Evolutionary conservation across 2,888 invertebrate species (phyloP).

Genomic region (Capitulum mitella): DNA sequence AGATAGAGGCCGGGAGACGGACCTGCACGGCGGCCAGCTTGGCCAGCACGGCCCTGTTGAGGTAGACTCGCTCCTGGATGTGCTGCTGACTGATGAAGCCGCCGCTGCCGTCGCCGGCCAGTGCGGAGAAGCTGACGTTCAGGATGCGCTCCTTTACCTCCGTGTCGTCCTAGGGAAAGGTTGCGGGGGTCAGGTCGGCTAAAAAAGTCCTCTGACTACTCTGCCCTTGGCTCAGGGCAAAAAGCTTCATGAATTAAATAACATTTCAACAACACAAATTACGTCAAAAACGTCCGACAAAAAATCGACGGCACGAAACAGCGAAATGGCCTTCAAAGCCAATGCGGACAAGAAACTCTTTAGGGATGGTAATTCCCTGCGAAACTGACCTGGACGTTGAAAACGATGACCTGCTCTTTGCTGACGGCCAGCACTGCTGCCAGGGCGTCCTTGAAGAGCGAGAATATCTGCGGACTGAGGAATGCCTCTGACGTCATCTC

Average conservation of each 20-base stretch:
- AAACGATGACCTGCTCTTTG: slow-evolving; percentile 83
- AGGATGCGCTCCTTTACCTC: slow-evolving; percentile 79
- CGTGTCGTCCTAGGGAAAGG: slow-evolving; percentile 53
- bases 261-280: too few species aligned
- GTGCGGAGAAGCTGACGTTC: slow-evolving; percentile 89
- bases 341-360: too few species aligned
- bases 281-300: too few species aligned
- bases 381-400: slow-evolving; percentile 82
- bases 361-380: too few species aligned
- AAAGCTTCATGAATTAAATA: too few species aligned
- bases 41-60: slow-evolving; percentile 79
- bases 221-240: too few species aligned
- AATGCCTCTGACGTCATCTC: slow-evolving; percentile 91
- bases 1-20: too few species aligned
- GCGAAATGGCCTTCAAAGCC: too few species aligned
- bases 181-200: too few species aligned
- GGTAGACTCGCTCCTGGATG: slow-evolving; percentile 85
- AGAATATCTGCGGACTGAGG: slow-evolving; percentile 68
- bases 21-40: slow-evolving; percentile 51
- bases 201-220: too few species aligned
- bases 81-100: slow-evolving; percentile 79
- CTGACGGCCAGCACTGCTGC: slow-evolving; percentile 88
- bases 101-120: slow-evolving; percentile 66
- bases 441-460: slow-evolving; percentile 80
- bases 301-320: too few species aligned